These are phyloP conservation scores for Periplaneta americana DNA, from an alignment of 1,140 invertebrate genomes.

Conservation along the genomic window DNA sequence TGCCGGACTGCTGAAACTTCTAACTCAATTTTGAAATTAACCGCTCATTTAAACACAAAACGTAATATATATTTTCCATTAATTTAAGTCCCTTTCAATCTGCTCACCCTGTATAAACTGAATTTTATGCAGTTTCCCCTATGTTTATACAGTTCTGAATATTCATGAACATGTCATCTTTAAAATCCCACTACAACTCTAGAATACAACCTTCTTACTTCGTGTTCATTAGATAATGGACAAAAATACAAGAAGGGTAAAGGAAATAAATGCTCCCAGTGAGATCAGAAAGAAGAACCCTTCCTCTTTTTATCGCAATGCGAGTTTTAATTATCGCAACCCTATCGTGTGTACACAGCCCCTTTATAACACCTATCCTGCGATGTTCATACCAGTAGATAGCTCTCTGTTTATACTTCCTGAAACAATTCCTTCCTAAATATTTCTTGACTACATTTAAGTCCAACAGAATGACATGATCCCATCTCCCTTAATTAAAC, in stretches of 20 bases:
- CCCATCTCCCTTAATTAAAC: background rate
- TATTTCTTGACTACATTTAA: background rate
- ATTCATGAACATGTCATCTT: background rate
- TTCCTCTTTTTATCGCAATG: background rate
- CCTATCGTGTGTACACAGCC: background rate
- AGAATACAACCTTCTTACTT: background rate
- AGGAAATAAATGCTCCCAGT: background rate
- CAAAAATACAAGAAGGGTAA: background rate
- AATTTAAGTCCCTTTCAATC: no score
- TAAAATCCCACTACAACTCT: background rate
- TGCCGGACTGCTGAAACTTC: no score
- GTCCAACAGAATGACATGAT: background rate
- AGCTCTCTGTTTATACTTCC: background rate
- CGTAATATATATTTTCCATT: no score
- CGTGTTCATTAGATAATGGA: background rate
- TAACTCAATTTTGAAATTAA: no score
- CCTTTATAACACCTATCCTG: no score
- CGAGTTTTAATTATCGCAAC: background rate
- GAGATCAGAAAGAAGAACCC: background rate
- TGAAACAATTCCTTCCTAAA: background rate
- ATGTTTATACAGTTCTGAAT: no score
- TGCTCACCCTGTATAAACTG: no score
- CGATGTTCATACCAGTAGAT: background rate
- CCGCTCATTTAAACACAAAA: no score
- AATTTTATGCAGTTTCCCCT: no score